These are phyloP conservation scores for Serinus canaria DNA, from an alignment of 2,113 vertebrate species.

Conservation along the genomic window DNA sequence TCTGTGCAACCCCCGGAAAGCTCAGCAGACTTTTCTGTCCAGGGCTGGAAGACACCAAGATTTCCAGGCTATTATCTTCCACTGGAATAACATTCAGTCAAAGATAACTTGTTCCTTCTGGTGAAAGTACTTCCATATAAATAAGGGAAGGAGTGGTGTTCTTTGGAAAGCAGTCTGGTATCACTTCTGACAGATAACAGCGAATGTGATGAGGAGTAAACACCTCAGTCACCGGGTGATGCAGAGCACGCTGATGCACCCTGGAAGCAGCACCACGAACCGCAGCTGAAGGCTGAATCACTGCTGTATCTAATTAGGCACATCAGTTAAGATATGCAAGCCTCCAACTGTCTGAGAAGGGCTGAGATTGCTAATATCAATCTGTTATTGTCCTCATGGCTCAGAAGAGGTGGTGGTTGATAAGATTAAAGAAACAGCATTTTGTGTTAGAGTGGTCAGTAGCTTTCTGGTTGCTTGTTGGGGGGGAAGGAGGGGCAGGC, in stretches of 20 bases:
- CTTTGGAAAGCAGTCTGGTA: background rate
- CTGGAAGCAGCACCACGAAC: background rate
- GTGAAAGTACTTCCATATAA: constrained; percentile 23
- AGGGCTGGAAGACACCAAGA: background rate
- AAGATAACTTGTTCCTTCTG: background rate
- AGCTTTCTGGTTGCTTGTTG: background rate
- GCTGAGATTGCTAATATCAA: background rate
- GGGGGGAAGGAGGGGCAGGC: background rate
- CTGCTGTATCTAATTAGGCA: constrained; percentile 33
- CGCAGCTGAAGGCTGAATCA: background rate
- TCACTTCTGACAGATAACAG: constrained; percentile 31
- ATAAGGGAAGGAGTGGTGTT: background rate
- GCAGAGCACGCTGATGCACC: background rate
- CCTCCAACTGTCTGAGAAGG: constrained; percentile 2
- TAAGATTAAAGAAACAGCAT: background rate
- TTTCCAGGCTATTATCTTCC: constrained; percentile 1
- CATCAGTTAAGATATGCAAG: constrained; percentile 11
- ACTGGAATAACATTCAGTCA: background rate
- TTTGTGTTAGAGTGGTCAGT: background rate
- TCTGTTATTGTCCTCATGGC: background rate
- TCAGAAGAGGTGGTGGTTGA: background rate
- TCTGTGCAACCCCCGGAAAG: background rate
- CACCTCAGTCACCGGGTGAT: constrained; percentile 19
- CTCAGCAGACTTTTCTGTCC: background rate
- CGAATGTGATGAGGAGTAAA: background rate